These are phyloP conservation scores for Urosaurus nigricauda DNA, from an alignment of 2,797 vertebrate species.

Conservation along the genomic window DNA sequence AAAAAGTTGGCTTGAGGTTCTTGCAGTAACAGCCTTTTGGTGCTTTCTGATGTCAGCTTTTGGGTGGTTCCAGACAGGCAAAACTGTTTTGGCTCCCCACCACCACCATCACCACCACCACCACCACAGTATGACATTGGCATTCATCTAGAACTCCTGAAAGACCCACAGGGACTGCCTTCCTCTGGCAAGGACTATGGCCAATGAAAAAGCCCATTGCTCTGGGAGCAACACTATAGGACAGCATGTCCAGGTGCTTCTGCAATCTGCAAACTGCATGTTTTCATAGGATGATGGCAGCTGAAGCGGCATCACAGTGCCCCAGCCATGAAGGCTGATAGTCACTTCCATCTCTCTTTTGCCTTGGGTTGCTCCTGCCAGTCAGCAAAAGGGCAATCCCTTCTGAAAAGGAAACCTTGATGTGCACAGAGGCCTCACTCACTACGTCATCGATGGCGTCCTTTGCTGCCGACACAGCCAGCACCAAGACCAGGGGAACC, in stretches of 20 bases:
- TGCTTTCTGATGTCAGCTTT: neutral
- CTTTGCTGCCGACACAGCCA: conserved; percentile 89
- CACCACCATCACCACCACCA: too few species aligned
- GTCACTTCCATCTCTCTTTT: too few species aligned
- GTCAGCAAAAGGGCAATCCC: neutral
- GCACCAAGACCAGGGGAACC: conserved; percentile 88
- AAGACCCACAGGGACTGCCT: neutral
- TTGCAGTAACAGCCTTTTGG: neutral
- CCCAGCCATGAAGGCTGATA: too few species aligned
- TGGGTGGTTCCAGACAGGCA: neutral
- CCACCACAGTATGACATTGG: neutral
- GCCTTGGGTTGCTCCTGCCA: too few species aligned
- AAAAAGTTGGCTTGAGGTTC: neutral
- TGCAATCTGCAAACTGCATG: too few species aligned
- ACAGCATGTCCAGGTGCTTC: too few species aligned
- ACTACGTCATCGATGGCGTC: conserved; percentile 92
- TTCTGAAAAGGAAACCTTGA: neutral
- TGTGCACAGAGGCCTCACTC: conserved; percentile 79
- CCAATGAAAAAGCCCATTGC: neutral
- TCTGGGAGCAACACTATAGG: neutral
- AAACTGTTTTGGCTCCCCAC: too few species aligned
- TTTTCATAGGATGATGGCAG: too few species aligned
- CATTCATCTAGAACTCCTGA: neutral
- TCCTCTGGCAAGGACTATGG: neutral
- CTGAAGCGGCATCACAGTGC: too few species aligned